These are phyloP conservation scores for Spilarctia lutea DNA, from an alignment of 2,888 invertebrate genomes.

Conservation along the genomic window DNA sequence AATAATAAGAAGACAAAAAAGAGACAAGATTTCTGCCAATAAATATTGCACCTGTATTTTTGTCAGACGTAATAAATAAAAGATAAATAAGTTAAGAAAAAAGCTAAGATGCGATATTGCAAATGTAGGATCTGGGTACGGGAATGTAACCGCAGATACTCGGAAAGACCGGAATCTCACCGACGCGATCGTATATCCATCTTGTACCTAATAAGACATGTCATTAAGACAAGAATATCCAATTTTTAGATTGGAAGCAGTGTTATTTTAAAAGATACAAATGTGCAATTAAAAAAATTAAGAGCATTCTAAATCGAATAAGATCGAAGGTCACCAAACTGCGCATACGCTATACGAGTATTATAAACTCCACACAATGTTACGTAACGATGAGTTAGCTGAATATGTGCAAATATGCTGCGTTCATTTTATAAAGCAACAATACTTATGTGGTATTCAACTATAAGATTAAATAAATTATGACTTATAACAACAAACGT, in stretches of 20 bases:
- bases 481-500: not conserved
- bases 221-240: not conserved
- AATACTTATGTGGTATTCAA: not conserved
- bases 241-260: not conserved
- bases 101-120: not conserved
- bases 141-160: not conserved
- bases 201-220: not conserved
- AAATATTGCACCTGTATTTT: too few species aligned
- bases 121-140: not conserved
- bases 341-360: not conserved
- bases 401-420: not conserved
- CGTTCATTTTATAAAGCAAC: not conserved
- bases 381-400: not conserved
- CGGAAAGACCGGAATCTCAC: not conserved
- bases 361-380: not conserved
- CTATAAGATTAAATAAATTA: not conserved
- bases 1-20: too few species aligned
- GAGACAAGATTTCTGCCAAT: too few species aligned
- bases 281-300: not conserved
- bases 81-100: too few species aligned
- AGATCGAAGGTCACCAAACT: not conserved
- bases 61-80: too few species aligned
- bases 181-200: too few species aligned
- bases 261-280: too few species aligned
- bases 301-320: not conserved